A percentile compares a stretch with the other conserved stretches of the same genome.
phyloP scores from a whole-genome alignment of 1,140 invertebrate species.

The Aporrectodea caliginosa region DNA sequence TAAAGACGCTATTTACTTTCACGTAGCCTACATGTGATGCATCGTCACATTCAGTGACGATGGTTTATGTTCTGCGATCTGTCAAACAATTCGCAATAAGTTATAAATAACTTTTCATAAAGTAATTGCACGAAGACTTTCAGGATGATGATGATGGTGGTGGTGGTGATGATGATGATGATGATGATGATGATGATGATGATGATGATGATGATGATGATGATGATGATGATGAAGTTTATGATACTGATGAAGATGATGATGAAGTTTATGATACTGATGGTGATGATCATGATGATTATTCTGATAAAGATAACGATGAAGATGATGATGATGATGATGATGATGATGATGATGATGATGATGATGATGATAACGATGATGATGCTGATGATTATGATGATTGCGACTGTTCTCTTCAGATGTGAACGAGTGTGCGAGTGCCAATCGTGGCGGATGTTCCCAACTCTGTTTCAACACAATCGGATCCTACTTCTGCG shows the following conservation, averaged over 20 bases:
- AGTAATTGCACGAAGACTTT: background rate
- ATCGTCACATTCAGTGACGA: too few species aligned
- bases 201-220: background rate
- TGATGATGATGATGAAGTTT: background rate
- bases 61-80: too few species aligned
- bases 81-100: too few species aligned
- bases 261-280: background rate
- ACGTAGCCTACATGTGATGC: too few species aligned
- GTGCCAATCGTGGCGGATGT: constrained; percentile 82
- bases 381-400: too few species aligned
- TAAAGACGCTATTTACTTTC: too few species aligned
- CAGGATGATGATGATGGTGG: background rate
- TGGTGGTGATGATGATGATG: background rate
- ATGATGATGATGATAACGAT: too few species aligned
- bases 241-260: background rate
- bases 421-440: constrained; percentile 88
- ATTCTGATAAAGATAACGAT: background rate
- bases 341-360: too few species aligned
- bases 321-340: background rate
- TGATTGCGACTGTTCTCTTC: too few species aligned
- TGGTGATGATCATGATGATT: background rate
- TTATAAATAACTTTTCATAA: too few species aligned
- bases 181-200: background rate
- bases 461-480: constrained; percentile 91
- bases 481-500: constrained; percentile 83